phyloP scores from a whole-genome alignment of 2,888 invertebrate genomes.

The Lagria hirta region DNA sequence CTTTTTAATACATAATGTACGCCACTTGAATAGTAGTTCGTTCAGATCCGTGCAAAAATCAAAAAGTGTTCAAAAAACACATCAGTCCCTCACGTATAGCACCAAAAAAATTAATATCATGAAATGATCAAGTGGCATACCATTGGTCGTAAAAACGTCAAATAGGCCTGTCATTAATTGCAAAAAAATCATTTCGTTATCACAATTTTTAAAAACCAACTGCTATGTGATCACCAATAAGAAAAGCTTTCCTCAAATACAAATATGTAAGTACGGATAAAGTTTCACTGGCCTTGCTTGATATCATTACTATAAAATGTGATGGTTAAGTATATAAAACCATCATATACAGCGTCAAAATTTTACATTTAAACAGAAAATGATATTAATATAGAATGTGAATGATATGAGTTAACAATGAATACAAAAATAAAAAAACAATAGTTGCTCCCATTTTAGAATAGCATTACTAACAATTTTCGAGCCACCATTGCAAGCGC shows the following conservation, averaged over 20 bases:
- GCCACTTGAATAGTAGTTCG: slow-evolving; percentile 7
- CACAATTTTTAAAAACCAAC: too few relatives aligned
- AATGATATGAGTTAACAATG: slow-evolving; percentile 2
- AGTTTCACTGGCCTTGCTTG: neutral
- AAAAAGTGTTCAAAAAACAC: slow-evolving; percentile 17
- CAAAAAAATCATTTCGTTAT: slow-evolving; percentile 11
- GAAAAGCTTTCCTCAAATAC: too few relatives aligned
- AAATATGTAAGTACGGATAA: too few relatives aligned
- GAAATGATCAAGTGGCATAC: slow-evolving; percentile 17
- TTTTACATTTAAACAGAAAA: too few relatives aligned
- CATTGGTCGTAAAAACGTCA: slow-evolving; percentile 19
- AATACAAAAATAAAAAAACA: too few relatives aligned
- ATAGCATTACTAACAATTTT: slow-evolving; percentile 7
- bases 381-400: too few relatives aligned
- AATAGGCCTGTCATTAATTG: slow-evolving; percentile 16
- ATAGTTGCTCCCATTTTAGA: slow-evolving; percentile 3
- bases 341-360: too few relatives aligned
- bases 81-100: slow-evolving; percentile 16
- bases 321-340: too few relatives aligned
- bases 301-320: too few relatives aligned
- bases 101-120: slow-evolving; percentile 24
- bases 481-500: slow-evolving; percentile 9
- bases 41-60: slow-evolving; percentile 19
- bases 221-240: too few relatives aligned
- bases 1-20: slow-evolving; percentile 8